phyloP scores from a whole-genome alignment of 92 coral and sea anemone genomes.

The Actinostola sp. region DNA sequence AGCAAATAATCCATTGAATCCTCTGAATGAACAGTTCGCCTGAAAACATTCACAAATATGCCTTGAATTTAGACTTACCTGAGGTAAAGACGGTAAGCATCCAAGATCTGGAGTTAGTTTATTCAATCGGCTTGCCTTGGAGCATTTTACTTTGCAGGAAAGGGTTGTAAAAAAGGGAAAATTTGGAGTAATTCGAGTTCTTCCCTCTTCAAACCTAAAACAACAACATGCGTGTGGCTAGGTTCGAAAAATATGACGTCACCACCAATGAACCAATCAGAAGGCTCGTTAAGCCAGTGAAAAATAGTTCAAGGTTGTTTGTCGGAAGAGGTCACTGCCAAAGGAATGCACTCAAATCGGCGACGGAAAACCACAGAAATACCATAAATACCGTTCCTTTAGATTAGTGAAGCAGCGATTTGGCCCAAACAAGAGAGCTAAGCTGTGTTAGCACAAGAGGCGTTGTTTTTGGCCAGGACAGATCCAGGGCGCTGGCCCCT shows the following conservation, averaged over 20 bases:
- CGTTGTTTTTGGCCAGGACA: conserved; percentile 3
- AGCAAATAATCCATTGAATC: too few relatives aligned
- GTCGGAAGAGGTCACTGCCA: conserved; percentile 1
- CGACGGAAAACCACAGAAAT: conserved; percentile 1
- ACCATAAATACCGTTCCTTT: not conserved
- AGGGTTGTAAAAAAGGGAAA: not conserved
- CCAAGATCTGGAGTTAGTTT: not conserved
- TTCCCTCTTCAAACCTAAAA: conserved; percentile 16
- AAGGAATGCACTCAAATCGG: conserved; percentile 24
- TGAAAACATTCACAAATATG: too few relatives aligned
- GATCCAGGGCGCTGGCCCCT: conserved; percentile 6
- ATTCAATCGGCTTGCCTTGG: not conserved
- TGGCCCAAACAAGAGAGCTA: not conserved
- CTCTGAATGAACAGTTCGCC: too few relatives aligned
- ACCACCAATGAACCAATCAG: conserved; percentile 26
- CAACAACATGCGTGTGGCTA: conserved; percentile 40
- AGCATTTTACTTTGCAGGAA: conserved; percentile 11
- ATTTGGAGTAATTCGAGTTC: conserved; percentile 26
- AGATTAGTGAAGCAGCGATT: not conserved
- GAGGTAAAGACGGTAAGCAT: not conserved
- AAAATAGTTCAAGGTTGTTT: conserved; percentile 28
- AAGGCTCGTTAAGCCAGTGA: conserved; percentile 14
- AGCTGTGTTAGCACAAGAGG: not conserved
- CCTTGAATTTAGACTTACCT: conserved; percentile 5
- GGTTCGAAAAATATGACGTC: conserved; percentile 56